Percentiles rank a stretch among this genome's conserved stretches.
These are phyloP conservation scores for Electrophaes corylata DNA, from an alignment of 2,888 invertebrate species.

Conservation along the genomic window DNA sequence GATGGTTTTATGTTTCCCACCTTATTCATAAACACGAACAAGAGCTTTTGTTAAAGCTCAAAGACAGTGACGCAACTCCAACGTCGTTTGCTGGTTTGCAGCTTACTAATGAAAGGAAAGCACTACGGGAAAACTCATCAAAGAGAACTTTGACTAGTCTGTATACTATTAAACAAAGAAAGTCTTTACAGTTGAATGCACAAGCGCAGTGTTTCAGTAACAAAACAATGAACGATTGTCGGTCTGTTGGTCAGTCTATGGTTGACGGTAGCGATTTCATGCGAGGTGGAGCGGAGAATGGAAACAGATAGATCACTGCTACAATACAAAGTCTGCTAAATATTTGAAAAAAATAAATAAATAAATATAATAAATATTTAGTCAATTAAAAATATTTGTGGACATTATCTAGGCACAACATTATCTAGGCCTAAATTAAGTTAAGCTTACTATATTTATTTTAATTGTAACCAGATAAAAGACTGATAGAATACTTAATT, in stretches of 20 bases:
- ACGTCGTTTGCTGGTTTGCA: neutral
- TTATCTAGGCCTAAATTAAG: no score
- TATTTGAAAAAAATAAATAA: neutral
- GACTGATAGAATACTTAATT: no score
- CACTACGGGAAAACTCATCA: conserved; percentile 19
- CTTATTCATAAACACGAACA: conserved; percentile 12
- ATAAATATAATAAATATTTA: no score
- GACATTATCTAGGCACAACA: no score
- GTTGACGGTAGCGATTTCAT: conserved; percentile 26
- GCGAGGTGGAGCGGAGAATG: neutral
- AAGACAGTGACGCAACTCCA: conserved; percentile 1
- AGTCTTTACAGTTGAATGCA: conserved; percentile 42
- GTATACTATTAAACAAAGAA: conserved; percentile 37
- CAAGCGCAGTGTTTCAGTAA: conserved; percentile 46
- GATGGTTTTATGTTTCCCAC: neutral
- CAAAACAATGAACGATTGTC: conserved; percentile 51
- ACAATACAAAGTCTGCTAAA: neutral
- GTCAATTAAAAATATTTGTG: no score
- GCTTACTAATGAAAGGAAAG: conserved; percentile 20
- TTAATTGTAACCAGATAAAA: no score
- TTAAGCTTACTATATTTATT: no score
- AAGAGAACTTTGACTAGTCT: conserved; percentile 24
- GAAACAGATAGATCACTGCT: conserved; percentile 13
- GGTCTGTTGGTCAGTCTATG: conserved; percentile 26
- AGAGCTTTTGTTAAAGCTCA: conserved; percentile 14